These are phyloP conservation scores for Atherinosoma microstoma DNA, from an alignment of 2,797 vertebrate genomes.

Conservation along the genomic window DNA sequence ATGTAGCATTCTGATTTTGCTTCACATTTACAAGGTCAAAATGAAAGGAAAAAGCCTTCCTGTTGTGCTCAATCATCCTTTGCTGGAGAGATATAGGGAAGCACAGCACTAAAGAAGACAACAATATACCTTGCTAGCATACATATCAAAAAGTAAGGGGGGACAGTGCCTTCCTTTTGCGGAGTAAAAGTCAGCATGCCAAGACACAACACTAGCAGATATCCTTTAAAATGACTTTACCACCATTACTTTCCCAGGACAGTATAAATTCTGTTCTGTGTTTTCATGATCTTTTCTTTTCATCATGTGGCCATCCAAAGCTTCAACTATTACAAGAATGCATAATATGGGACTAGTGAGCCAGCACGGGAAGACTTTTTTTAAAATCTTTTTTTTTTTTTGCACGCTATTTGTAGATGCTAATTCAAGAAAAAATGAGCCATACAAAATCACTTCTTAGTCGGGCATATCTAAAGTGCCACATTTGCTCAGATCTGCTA, in stretches of 20 bases:
- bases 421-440: conserved; percentile 4
- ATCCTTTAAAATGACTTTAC: conserved; percentile 50
- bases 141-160: conserved; percentile 11
- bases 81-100: conserved; percentile 11
- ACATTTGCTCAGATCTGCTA: conserved; percentile 6
- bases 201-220: conserved; percentile 41
- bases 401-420: conserved; percentile 20
- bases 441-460: conserved; percentile 3
- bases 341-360: conserved; percentile 3
- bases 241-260: conserved; percentile 55
- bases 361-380: conserved; percentile 44
- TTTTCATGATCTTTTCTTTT: background rate
- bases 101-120: conserved; percentile 12
- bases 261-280: conserved; percentile 33
- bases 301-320: conserved; percentile 1
- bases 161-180: conserved; percentile 20
- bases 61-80: conserved; percentile 24
- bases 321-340: conserved; percentile 25
- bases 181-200: conserved; percentile 13
- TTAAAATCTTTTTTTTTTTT: conserved; percentile 16
- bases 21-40: conserved; percentile 31
- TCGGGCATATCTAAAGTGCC: conserved; percentile 7
- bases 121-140: conserved; percentile 27
- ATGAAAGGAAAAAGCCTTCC: conserved; percentile 26
- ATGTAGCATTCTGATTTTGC: conserved; percentile 31